A percentile compares a stretch with the other conserved stretches of the same genome.
phyloP scores from a whole-genome alignment of 23 tunicate genomes.

The Botrylloides violaceus region DNA sequence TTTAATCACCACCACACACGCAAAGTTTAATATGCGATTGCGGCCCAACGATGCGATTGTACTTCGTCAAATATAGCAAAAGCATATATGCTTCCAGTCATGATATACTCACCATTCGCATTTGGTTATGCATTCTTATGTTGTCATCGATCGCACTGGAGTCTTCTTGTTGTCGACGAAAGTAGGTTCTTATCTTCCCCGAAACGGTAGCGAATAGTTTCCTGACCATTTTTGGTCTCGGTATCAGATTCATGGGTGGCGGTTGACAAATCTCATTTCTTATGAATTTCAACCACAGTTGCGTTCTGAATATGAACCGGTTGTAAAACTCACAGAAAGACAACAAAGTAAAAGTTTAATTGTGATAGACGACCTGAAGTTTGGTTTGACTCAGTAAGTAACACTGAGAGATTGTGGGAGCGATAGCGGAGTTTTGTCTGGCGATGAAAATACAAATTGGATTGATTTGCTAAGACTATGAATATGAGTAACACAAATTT shows the following conservation, averaged over 20 bases:
- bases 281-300: constrained; percentile 87
- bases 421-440: not conserved
- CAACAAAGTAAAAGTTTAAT: not conserved
- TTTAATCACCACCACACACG: too few relatives aligned
- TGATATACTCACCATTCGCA: constrained; percentile 16
- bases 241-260: constrained; percentile 93
- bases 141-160: constrained; percentile 9
- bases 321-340: not conserved
- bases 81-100: too few relatives aligned
- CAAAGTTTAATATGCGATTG: too few relatives aligned
- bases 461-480: not conserved
- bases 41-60: too few relatives aligned
- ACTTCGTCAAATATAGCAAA: too few relatives aligned
- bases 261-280: constrained; percentile 77
- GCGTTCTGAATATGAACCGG: constrained; percentile 41
- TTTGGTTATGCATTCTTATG: not conserved
- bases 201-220: not conserved
- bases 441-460: not conserved
- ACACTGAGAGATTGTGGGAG: not conserved
- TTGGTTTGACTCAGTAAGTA: not conserved
- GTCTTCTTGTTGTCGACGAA: not conserved
- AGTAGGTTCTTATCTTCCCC: not conserved
- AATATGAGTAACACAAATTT: too few relatives aligned
- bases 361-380: not conserved
- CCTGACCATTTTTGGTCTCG: constrained; percentile 8